phyloP scores from a whole-genome alignment of 1,140 invertebrate genomes.

The Gonioctena quinquepunctata region DNA sequence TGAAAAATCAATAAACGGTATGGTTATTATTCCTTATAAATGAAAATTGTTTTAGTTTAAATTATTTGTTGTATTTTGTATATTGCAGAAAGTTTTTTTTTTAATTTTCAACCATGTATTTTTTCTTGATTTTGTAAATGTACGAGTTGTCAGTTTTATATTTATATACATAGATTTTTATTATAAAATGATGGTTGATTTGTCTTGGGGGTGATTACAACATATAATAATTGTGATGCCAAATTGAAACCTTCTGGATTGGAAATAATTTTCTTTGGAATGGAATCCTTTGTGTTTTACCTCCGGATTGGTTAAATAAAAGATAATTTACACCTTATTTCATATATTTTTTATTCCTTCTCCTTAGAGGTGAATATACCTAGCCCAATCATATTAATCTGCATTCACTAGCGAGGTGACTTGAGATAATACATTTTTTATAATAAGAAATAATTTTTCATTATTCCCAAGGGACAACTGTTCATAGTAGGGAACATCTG shows the following conservation, averaged over 20 bases:
- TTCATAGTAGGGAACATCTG: no score
- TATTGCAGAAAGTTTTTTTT: background rate
- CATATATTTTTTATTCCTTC: background rate
- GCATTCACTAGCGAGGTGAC: no score
- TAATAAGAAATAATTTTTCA: no score
- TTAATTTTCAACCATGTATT: background rate
- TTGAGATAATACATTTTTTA: no score
- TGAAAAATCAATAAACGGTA: background rate
- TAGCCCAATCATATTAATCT: no score
- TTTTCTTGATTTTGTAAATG: slow-evolving; percentile 1
- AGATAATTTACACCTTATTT: background rate
- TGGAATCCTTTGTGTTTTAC: background rate
- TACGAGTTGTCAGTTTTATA: slow-evolving; percentile 2
- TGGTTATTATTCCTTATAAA: background rate
- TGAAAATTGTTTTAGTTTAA: background rate
- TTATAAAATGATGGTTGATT: background rate
- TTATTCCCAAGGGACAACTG: no score
- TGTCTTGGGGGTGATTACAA: background rate
- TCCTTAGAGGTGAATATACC: no score
- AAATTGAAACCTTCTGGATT: background rate
- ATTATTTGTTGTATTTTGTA: slow-evolving; percentile 1
- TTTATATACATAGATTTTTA: slow-evolving; percentile 10
- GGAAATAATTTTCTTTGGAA: background rate
- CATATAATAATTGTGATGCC: background rate
- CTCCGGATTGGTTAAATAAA: background rate